These are phyloP conservation scores for Sinosuthora webbiana DNA, from an alignment of 2,113 vertebrate genomes.

Conservation along the genomic window DNA sequence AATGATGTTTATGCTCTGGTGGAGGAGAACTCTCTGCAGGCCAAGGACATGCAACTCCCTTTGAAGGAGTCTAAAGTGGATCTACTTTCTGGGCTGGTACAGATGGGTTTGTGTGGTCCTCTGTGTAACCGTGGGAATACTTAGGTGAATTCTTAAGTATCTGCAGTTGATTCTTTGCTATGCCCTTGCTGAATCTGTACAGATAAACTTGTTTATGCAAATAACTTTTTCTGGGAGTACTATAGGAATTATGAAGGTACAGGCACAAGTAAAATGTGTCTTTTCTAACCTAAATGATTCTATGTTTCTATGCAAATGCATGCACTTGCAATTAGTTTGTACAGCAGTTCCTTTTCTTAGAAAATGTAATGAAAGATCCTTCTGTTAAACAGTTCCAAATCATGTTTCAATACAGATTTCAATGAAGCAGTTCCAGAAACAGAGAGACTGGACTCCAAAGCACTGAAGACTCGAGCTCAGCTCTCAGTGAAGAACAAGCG, in stretches of 20 bases:
- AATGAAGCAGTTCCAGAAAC: constrained; percentile 79
- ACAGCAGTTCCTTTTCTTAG: background rate
- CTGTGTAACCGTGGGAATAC: background rate
- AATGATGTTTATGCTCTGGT: background rate
- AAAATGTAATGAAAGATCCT: background rate
- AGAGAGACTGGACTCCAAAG: constrained; percentile 79
- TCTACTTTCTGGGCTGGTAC: background rate
- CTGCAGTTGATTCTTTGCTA: background rate
- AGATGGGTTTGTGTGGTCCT: background rate
- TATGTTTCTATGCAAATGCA: background rate
- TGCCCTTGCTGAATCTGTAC: background rate
- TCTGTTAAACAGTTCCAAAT: background rate
- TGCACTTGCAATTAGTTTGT: background rate
- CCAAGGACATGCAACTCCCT: background rate
- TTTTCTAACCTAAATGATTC: background rate
- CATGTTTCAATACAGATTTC: constrained; percentile 68
- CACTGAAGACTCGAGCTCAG: constrained; percentile 77
- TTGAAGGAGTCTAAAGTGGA: background rate
- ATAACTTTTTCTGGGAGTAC: background rate
- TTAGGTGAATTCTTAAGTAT: background rate
- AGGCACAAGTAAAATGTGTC: background rate
- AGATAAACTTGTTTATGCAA: background rate
- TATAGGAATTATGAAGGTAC: background rate
- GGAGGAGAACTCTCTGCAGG: background rate
- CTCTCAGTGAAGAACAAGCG: constrained; percentile 80